Conservation (phyloP, 1,140 invertebrate species). For the Drosophila melanica region DNA sequence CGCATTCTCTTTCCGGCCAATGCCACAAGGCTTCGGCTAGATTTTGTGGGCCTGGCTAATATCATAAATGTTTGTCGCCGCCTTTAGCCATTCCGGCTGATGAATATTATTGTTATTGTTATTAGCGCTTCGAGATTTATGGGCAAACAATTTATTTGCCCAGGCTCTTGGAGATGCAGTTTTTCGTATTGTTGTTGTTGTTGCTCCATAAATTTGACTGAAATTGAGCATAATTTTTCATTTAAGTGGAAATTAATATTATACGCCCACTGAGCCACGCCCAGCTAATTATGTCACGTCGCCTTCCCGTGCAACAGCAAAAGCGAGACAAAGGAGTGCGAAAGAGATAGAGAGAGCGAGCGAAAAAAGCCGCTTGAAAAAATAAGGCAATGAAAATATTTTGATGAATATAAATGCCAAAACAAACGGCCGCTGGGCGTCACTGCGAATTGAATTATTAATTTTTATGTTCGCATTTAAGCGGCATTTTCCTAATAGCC, state of each 20-base stretch:
- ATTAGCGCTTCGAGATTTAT: conserved; percentile 74
- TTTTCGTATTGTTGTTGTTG: conserved; percentile 11
- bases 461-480: conserved; percentile 46
- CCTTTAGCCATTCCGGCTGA: conserved; percentile 50
- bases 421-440: conserved; percentile 40
- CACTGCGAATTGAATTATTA: conserved; percentile 45
- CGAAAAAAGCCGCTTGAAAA: conserved; percentile 18
- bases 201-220: conserved; percentile 60
- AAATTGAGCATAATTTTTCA: conserved; percentile 82
- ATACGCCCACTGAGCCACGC: conserved; percentile 54
- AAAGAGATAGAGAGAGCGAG: neutral
- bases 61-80: conserved; percentile 55
- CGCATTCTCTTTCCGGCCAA: neutral
- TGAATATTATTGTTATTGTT: conserved; percentile 82
- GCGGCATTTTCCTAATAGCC: conserved; percentile 29
- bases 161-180: conserved; percentile 3
- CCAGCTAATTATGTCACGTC: conserved; percentile 74
- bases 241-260: conserved; percentile 82
- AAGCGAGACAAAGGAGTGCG: neutral
- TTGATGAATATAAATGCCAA: conserved; percentile 55
- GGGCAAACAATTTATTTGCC: conserved; percentile 69
- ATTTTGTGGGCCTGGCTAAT: conserved; percentile 23
- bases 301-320: conserved; percentile 10
- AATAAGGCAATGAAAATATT: conserved; percentile 50
- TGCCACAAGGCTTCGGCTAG: neutral